Evolutionary conservation across 2,113 vertebrate genomes (phyloP), one percentile per base, ranked within the genome.

Genomic region (Falco punctatus): DNA sequence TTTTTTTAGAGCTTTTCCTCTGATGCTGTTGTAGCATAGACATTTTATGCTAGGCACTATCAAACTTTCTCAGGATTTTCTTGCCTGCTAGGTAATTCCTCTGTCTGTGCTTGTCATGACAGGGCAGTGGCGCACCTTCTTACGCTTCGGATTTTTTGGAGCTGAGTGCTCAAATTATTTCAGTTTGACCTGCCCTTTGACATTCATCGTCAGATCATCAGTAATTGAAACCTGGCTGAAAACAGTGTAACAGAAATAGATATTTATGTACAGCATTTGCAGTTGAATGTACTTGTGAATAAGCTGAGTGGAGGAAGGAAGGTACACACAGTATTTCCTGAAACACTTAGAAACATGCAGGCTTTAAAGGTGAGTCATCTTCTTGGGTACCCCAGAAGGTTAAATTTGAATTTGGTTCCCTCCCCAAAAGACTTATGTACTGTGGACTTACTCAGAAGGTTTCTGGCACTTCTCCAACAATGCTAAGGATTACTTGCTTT

Each of bases 181-280:
- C 2, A 0, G 93, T 89, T 71, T 67, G 52, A 52, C n/a, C 57
- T 94, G 83, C 77, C 91, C 93, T 95, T 86, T 96, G 95, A 91
- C 93, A 96, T 92, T 96, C 84, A 24, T 78, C 81, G 95, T 84
- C 33, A 17, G 72, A 26, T 94, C 30, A 26, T n/a, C 42, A 51
- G 94, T 55, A 67, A 94, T 30, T 48, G 89, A 94, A 91, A 72
- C 77, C 93, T 89, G 77, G 77, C 93, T 91, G 72, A 52, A 91
- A 87, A 81, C 69, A 92, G 77, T 12, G 17, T 65, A 21, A 58
- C 92, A 83, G 85, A 93, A 88, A 94, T 93, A 96, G 94, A 82
- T 81, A 8, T 17, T 48, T 64, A 24, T 23, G 22, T 74, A 15
- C 59, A 46, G 86, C 42, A 13, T 35, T 83, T 23, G 49, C 73